Evolutionary conservation across 1,140 invertebrate genomes (phyloP).

Genomic region (Eueides isabella): DNA sequence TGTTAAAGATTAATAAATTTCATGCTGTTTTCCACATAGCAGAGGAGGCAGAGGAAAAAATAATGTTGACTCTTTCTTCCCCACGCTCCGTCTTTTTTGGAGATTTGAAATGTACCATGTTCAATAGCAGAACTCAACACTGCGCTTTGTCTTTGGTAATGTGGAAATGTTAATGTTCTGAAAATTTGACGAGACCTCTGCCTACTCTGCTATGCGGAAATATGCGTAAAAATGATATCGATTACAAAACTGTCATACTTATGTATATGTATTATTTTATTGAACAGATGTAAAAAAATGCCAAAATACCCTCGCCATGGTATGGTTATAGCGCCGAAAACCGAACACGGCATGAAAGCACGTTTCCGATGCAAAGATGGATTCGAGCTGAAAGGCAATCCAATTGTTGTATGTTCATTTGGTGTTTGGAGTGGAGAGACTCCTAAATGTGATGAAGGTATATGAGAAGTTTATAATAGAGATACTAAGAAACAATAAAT

Average conservation of each 20-base stretch:
- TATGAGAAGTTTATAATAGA: not conserved
- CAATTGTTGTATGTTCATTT: slow-evolving; percentile 91
- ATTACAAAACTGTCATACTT: not conserved
- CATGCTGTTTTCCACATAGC: not conserved
- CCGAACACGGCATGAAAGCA: slow-evolving; percentile 96
- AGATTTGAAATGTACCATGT: too few species aligned
- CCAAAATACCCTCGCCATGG: slow-evolving; percentile 94
- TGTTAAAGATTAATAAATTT: too few species aligned
- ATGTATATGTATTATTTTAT: not conserved
- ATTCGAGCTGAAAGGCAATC: slow-evolving; percentile 89
- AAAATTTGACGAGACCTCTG: too few species aligned
- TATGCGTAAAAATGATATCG: too few species aligned
- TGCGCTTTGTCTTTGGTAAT: too few species aligned
- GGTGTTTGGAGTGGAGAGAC: slow-evolving; percentile 96
- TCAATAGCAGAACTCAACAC: too few species aligned
- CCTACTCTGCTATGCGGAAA: too few species aligned
- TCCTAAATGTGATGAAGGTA: slow-evolving; percentile 93
- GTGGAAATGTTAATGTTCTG: too few species aligned
- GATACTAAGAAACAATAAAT: not conserved
- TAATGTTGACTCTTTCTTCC: too few species aligned
- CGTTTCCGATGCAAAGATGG: slow-evolving; percentile 96
- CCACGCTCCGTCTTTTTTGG: too few species aligned
- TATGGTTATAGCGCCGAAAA: slow-evolving; percentile 97
- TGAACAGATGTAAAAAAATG: slow-evolving; percentile 91
- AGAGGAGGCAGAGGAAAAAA: not conserved